Conservation (phyloP, 2,888 invertebrate genomes). For the Lithodes maja region DNA sequence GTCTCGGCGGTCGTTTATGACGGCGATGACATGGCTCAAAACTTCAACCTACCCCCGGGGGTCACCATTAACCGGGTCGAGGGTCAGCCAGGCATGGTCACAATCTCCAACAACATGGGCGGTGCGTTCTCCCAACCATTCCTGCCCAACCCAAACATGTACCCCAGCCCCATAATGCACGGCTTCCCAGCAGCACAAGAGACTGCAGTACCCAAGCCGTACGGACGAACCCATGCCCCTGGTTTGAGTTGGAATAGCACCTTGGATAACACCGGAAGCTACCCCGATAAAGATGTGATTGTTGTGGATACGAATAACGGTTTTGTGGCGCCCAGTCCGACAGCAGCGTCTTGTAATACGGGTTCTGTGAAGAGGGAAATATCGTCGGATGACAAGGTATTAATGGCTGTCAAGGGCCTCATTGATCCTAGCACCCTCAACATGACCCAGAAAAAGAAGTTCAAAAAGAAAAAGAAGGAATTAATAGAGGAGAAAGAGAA, state of each 20-base stretch:
- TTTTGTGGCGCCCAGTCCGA: conserved; percentile 30
- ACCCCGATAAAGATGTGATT: conserved; percentile 68
- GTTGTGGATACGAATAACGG: conserved; percentile 70
- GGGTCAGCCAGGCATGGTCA: conserved; percentile 71
- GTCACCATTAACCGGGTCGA: conserved; percentile 84
- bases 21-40: conserved; percentile 67
- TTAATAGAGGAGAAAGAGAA: conserved; percentile 74
- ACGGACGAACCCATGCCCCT: conserved; percentile 21
- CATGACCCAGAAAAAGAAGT: conserved; percentile 70
- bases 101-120: conserved; percentile 68
- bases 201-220: conserved; percentile 36
- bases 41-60: conserved; percentile 81
- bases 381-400: conserved; percentile 65
- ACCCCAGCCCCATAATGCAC: conserved; percentile 54
- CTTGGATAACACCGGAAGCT: conserved; percentile 40
- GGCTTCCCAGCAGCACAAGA: conserved; percentile 44
- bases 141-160: conserved; percentile 64
- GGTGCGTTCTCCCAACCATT: conserved; percentile 61
- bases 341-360: background rate
- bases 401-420: conserved; percentile 61
- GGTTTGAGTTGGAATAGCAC: conserved; percentile 57
- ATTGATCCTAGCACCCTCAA: conserved; percentile 64
- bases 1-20: conserved; percentile 67
- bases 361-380: conserved; percentile 53
- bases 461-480: conserved; percentile 67